Evolutionary conservation across 2,888 invertebrate genomes (phyloP).

Genomic region (Leptodirus hochenwartii): DNA sequence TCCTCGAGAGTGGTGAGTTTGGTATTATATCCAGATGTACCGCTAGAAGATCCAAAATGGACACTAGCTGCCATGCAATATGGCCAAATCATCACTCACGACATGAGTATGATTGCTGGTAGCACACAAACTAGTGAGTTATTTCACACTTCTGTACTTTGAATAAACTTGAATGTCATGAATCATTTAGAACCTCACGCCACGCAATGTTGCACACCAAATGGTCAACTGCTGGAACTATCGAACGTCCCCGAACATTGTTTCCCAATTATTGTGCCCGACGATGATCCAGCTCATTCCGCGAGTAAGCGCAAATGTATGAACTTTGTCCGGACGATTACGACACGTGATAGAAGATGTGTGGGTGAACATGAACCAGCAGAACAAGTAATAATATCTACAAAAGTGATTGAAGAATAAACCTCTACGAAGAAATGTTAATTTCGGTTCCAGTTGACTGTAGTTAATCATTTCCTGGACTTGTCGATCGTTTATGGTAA

Average conservation of each 20-base stretch:
- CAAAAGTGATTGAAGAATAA: neutral
- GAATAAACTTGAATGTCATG: neutral
- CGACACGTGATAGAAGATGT: slow-evolving; percentile 47
- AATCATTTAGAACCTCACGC: slow-evolving; percentile 31
- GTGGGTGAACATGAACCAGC: slow-evolving; percentile 42
- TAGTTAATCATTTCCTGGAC: slow-evolving; percentile 57
- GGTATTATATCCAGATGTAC: slow-evolving; percentile 48
- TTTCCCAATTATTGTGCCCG: slow-evolving; percentile 34
- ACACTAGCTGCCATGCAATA: slow-evolving; percentile 63
- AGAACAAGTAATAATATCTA: slow-evolving; percentile 39
- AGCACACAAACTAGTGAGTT: slow-evolving; percentile 58
- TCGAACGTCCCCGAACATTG: slow-evolving; percentile 29
- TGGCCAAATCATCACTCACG: slow-evolving; percentile 65
- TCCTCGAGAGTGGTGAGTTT: slow-evolving; percentile 51
- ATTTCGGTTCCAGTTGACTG: slow-evolving; percentile 32
- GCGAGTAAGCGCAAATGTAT: slow-evolving; percentile 41
- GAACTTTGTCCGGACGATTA: slow-evolving; percentile 53
- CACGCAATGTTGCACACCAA: slow-evolving; percentile 41
- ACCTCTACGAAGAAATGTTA: neutral
- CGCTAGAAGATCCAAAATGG: slow-evolving; percentile 50
- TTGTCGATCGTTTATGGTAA: slow-evolving; percentile 69
- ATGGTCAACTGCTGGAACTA: slow-evolving; percentile 33
- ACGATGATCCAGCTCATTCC: slow-evolving; percentile 35
- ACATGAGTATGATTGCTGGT: slow-evolving; percentile 56
- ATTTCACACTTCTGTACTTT: slow-evolving; percentile 2